Percentiles rank a stretch among this genome's conserved stretches.
Evolutionary conservation across 2,888 invertebrate genomes (phyloP).

Genomic region (Cetonia aurata): DNA sequence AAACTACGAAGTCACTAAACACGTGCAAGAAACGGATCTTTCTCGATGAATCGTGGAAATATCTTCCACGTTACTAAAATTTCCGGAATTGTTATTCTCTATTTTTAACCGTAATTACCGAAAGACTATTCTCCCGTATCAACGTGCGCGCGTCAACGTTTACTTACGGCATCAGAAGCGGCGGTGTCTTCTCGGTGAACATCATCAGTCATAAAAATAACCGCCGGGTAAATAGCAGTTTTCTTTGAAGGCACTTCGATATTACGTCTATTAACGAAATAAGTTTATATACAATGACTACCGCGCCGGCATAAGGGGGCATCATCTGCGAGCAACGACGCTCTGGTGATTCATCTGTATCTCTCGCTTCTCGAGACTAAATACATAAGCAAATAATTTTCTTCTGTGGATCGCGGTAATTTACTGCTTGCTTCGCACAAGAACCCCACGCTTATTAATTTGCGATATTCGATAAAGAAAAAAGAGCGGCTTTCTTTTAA

Average conservation of each 20-base stretch:
- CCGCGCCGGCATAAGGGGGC: conserved; percentile 2
- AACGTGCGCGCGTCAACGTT: conserved; percentile 5
- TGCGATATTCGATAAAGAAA: no score
- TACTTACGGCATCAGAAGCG: conserved; percentile 3
- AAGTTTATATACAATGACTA: conserved; percentile 36
- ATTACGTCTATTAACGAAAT: conserved; percentile 38
- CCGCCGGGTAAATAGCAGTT: conserved; percentile 23
- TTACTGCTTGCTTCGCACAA: background rate
- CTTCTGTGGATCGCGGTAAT: background rate
- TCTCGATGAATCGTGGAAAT: no score
- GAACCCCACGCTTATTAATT: no score
- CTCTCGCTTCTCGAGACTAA: conserved; percentile 2
- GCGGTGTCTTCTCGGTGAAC: conserved; percentile 19
- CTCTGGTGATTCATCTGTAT: conserved; percentile 15
- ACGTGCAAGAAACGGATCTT: no score
- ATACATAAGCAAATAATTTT: conserved; percentile 32
- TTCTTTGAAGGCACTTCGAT: conserved; percentile 35
- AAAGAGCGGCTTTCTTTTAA: no score
- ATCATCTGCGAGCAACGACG: background rate
- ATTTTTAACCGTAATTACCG: no score
- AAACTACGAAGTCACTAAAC: no score
- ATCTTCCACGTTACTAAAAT: no score
- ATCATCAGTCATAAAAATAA: conserved; percentile 36
- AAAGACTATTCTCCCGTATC: no score
- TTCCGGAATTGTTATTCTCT: no score